Evolutionary conservation across 2,888 invertebrate genomes (phyloP).

Genomic region (Dryomyza anilis): DNA sequence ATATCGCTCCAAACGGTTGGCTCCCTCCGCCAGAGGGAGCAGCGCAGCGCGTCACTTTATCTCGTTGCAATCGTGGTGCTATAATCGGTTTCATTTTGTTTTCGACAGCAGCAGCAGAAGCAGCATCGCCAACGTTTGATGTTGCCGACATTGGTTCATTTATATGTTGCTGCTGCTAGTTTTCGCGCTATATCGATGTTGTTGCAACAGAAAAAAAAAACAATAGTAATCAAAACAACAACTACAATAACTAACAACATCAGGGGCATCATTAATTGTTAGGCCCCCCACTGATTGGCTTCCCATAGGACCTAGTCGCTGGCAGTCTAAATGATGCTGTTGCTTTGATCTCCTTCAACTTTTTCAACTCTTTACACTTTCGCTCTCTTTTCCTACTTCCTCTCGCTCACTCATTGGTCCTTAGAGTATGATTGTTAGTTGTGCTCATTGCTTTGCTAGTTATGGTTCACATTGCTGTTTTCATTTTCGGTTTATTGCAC

Average conservation of each 20-base stretch:
- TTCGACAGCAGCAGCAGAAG: neutral
- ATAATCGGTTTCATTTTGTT: neutral
- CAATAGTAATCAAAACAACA: neutral
- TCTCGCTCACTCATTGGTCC: neutral
- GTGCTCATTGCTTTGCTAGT: neutral
- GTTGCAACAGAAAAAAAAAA: neutral
- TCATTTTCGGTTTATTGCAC: conserved; percentile 14
- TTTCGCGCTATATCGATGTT: conserved; percentile 16
- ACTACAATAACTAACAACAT: conserved; percentile 3
- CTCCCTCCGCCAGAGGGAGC: neutral
- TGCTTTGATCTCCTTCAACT: neutral
- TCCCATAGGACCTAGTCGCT: conserved; percentile 18
- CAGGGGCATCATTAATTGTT: conserved; percentile 21
- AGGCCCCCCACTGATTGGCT: neutral
- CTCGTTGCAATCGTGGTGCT: too few relatives aligned
- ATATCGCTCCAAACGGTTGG: neutral
- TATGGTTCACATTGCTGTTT: neutral
- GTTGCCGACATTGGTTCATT: conserved; percentile 7
- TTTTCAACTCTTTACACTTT: neutral
- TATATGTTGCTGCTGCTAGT: conserved; percentile 1
- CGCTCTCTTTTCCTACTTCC: neutral
- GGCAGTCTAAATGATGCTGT: neutral
- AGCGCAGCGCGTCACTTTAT: too few relatives aligned
- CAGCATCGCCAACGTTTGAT: neutral
- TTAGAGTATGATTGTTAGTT: neutral